A percentile compares a stretch with the other conserved stretches of the same genome.
Evolutionary conservation across 1,140 invertebrate genomes (phyloP).

Genomic region (Adoxophyes honmai): DNA sequence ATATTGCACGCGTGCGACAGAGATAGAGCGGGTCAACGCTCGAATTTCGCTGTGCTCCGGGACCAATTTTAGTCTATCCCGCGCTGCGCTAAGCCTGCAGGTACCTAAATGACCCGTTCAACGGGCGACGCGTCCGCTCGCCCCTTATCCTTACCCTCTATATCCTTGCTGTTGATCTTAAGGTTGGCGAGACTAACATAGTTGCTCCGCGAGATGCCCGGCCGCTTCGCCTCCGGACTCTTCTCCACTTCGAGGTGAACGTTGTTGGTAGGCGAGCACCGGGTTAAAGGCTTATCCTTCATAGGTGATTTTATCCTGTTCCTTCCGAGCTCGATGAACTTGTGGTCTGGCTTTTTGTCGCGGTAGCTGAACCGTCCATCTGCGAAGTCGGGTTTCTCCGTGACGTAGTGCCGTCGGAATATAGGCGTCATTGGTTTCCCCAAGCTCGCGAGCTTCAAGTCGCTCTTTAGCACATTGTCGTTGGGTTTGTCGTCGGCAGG

Average conservation of each 20-base stretch:
- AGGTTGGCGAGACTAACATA: conserved; percentile 72
- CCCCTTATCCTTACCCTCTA: conserved; percentile 25
- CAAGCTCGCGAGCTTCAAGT: conserved; percentile 56
- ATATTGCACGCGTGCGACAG: too few relatives aligned
- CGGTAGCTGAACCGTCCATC: conserved; percentile 66
- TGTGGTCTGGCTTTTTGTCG: conserved; percentile 39
- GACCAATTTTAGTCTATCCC: too few relatives aligned
- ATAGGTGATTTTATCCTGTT: conserved; percentile 41
- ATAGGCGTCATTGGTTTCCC: conserved; percentile 72
- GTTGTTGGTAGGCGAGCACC: conserved; percentile 24
- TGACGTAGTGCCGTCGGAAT: conserved; percentile 49
- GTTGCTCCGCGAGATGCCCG: conserved; percentile 62
- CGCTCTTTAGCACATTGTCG: conserved; percentile 45
- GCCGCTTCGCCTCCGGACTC: conserved; percentile 35
- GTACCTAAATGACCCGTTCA: conserved; percentile 43
- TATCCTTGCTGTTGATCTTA: conserved; percentile 56
- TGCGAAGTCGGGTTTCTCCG: conserved; percentile 46
- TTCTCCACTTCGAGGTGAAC: conserved; percentile 17
- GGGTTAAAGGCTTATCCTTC: conserved; percentile 22
- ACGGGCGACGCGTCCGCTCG: conserved; percentile 22
- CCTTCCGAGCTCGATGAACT: conserved; percentile 38
- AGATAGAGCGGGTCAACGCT: too few relatives aligned
- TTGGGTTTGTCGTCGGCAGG: conserved; percentile 27
- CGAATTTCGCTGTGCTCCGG: too few relatives aligned
- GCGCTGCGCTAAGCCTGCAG: too few relatives aligned